Evolutionary conservation across 2,888 invertebrate genomes (phyloP).

Genomic region (Uropetala carovei): DNA sequence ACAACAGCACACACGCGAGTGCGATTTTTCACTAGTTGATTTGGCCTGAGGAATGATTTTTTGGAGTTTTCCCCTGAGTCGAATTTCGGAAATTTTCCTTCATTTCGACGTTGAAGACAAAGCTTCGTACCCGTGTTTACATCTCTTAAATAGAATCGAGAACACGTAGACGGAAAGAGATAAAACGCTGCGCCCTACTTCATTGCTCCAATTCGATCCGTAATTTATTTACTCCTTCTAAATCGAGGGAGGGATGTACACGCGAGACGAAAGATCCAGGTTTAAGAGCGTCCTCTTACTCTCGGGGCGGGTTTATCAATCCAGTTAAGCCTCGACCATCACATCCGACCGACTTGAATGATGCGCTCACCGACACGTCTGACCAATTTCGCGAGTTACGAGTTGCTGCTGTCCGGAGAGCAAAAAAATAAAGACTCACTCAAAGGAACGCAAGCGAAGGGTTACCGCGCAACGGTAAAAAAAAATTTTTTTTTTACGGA

Average conservation of each 20-base stretch:
- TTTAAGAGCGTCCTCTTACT: neutral
- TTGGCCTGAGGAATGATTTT: too few relatives aligned
- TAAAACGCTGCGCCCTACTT: neutral
- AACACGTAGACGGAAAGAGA: neutral
- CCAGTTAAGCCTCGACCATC: neutral
- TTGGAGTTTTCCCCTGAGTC: too few relatives aligned
- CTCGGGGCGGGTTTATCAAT: neutral
- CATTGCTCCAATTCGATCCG: neutral
- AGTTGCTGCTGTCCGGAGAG: neutral
- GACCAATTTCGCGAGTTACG: neutral
- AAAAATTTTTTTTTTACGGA: too few relatives aligned
- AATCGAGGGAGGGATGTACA: neutral
- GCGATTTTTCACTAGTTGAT: too few relatives aligned
- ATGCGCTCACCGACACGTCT: neutral
- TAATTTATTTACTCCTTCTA: neutral
- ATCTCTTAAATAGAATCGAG: neutral
- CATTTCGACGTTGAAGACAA: too few relatives aligned
- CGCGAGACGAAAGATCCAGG: neutral
- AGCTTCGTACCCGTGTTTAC: too few relatives aligned
- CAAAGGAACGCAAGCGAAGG: neutral
- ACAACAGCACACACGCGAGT: too few relatives aligned
- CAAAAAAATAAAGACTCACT: too few relatives aligned
- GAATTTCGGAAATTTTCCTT: too few relatives aligned
- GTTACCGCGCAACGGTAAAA: too few relatives aligned
- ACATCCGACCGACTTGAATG: neutral